Percentiles rank a stretch among this genome's conserved stretches.
These are phyloP conservation scores for Saturnia pavonia DNA, from an alignment of 2,888 invertebrate genomes.

Conservation along the genomic window DNA sequence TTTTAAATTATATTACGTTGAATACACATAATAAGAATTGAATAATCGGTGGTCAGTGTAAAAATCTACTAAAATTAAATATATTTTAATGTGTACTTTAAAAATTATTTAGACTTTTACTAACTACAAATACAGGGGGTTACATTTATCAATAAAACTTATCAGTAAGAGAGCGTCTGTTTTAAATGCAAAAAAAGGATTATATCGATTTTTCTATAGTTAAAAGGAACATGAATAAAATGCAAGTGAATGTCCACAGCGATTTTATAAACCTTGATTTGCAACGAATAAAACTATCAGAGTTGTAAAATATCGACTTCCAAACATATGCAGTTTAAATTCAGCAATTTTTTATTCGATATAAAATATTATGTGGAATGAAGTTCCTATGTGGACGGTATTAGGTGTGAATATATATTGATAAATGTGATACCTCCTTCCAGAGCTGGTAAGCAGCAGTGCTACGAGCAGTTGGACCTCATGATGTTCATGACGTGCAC, in stretches of 20 bases:
- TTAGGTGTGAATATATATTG: not conserved
- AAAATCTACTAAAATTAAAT: conserved; percentile 2
- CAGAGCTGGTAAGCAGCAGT: conserved; percentile 24
- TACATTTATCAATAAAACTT: conserved; percentile 5
- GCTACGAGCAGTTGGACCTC: conserved; percentile 48
- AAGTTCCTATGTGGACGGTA: not conserved
- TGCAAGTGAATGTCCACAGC: not conserved
- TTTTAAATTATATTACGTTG: not conserved
- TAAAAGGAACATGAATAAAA: conserved; percentile 2
- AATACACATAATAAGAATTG: not conserved
- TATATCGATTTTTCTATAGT: not conserved
- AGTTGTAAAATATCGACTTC: too few relatives aligned
- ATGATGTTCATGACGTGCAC: conserved; percentile 82
- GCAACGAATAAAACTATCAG: too few relatives aligned
- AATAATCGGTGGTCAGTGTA: conserved; percentile 6
- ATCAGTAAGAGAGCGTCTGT: conserved; percentile 1
- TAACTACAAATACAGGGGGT: not conserved
- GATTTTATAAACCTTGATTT: not conserved
- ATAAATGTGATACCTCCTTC: not conserved
- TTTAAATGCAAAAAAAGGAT: not conserved
- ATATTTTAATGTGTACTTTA: not conserved
- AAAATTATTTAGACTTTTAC: not conserved
- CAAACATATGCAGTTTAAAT: too few relatives aligned
- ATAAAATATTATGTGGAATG: too few relatives aligned
- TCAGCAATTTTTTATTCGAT: too few relatives aligned